Evolutionary conservation across 2,888 invertebrate genomes (phyloP).

Genomic region (Rhaphigaster nebulosa): DNA sequence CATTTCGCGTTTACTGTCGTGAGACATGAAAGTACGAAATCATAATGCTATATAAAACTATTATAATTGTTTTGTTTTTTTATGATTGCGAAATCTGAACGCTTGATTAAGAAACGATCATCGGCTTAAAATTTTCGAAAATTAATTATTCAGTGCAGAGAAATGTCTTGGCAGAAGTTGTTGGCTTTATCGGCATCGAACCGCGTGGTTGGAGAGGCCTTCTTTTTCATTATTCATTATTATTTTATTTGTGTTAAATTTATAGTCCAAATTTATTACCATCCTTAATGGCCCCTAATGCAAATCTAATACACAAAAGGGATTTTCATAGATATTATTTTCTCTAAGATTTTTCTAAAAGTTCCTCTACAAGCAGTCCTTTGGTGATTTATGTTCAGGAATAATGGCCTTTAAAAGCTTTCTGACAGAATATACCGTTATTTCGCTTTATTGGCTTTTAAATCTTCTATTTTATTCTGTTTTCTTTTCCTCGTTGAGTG

Average conservation of each 20-base stretch:
- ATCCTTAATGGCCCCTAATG: background rate
- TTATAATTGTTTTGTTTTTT: too few relatives aligned
- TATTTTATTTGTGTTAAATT: background rate
- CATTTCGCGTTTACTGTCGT: too few relatives aligned
- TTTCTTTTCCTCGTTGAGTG: background rate
- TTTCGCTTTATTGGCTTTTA: constrained; percentile 5
- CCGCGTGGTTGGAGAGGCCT: too few relatives aligned
- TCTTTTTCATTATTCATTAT: background rate
- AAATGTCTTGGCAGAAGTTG: too few relatives aligned
- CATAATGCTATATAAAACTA: too few relatives aligned
- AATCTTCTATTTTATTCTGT: constrained; percentile 35
- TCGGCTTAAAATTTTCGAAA: too few relatives aligned
- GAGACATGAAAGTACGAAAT: too few relatives aligned
- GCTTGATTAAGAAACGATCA: too few relatives aligned
- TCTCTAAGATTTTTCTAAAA: background rate
- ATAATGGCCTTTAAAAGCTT: constrained; percentile 48
- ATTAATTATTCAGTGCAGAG: too few relatives aligned
- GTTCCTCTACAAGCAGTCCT: background rate
- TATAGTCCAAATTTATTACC: background rate
- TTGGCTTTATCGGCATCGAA: too few relatives aligned
- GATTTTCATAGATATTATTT: background rate
- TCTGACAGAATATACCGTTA: constrained; percentile 18
- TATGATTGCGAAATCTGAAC: too few relatives aligned
- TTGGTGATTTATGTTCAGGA: background rate
- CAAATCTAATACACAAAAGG: background rate